Conservation (phyloP, 1,140 invertebrate genomes). For the Heliconius hermathena region DNA sequence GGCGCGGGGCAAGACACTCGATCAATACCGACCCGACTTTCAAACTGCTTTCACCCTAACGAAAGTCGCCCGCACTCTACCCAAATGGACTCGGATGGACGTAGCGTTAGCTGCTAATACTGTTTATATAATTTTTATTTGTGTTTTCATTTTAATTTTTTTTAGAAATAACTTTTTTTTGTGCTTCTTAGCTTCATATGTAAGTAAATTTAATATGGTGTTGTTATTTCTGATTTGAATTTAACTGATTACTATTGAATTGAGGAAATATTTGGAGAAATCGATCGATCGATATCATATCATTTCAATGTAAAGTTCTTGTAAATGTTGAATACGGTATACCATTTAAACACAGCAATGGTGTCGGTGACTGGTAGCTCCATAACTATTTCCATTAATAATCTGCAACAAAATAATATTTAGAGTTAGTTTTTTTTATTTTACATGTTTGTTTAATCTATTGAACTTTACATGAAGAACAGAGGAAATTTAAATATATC, state of each 20-base stretch:
- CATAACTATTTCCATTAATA: background rate
- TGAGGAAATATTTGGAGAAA: background rate
- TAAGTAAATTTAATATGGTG: no score
- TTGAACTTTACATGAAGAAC: background rate
- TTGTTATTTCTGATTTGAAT: background rate
- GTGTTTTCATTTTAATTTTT: background rate
- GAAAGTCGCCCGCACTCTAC: constrained; percentile 77
- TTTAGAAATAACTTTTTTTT: background rate
- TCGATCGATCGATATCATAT: background rate
- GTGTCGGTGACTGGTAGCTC: background rate
- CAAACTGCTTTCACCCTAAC: constrained; percentile 81
- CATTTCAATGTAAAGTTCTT: background rate
- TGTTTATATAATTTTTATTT: constrained; percentile 25
- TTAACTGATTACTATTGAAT: no score
- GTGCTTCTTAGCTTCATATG: no score
- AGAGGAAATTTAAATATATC: no score
- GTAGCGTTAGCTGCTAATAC: constrained; percentile 47
- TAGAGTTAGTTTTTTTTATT: background rate
- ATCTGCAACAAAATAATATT: background rate
- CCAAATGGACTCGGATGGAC: constrained; percentile 54
- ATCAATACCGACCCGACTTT: constrained; percentile 81
- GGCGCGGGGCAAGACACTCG: constrained; percentile 73
- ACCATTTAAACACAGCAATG: background rate
- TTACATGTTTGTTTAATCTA: background rate
- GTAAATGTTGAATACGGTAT: background rate